Conservation (phyloP, 2,888 invertebrate species). For the Galeopsomyia nigrocyanea region DNA sequence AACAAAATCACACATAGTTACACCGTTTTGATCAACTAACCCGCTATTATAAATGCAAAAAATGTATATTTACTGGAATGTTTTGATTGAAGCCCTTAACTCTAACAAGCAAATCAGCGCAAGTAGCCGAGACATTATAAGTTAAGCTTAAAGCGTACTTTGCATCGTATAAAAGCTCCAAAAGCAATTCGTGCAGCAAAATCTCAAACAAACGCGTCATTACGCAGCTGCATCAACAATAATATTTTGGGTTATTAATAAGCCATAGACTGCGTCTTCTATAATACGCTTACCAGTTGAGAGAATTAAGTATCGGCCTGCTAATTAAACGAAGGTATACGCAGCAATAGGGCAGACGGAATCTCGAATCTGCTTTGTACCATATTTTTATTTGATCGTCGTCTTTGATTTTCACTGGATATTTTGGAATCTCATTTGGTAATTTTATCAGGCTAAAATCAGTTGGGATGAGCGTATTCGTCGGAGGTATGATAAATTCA, state of each 20-base stretch:
- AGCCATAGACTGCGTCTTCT: slow-evolving; percentile 1
- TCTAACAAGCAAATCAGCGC: slow-evolving; percentile 78
- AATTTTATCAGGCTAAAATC: slow-evolving; percentile 75
- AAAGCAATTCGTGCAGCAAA: slow-evolving; percentile 71
- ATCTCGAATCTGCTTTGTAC: slow-evolving; percentile 88
- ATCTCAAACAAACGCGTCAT: slow-evolving; percentile 74
- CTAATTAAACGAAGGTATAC: slow-evolving; percentile 82
- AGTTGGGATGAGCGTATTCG: slow-evolving; percentile 80
- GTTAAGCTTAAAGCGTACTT: slow-evolving; percentile 75
- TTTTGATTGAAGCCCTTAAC: slow-evolving; percentile 81
- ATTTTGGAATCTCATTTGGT: slow-evolving; percentile 64
- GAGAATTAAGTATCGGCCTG: slow-evolving; percentile 75
- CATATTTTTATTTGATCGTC: slow-evolving; percentile 78
- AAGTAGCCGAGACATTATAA: slow-evolving; percentile 74
- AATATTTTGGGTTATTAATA: neutral
- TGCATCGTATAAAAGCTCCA: slow-evolving; percentile 81
- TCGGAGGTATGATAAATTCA: slow-evolving; percentile 78
- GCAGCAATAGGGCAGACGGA: slow-evolving; percentile 82
- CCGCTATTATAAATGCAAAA: too few relatives aligned
- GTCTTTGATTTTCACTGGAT: slow-evolving; percentile 74
- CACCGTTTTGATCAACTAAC: neutral
- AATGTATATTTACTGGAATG: slow-evolving; percentile 73
- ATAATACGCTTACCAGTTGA: slow-evolving; percentile 72
- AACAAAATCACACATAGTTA: slow-evolving; percentile 43
- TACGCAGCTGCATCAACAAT: slow-evolving; percentile 58